Evolutionary conservation across 2,888 invertebrate species (phyloP).

Genomic region (Diarsia rubi): DNA sequence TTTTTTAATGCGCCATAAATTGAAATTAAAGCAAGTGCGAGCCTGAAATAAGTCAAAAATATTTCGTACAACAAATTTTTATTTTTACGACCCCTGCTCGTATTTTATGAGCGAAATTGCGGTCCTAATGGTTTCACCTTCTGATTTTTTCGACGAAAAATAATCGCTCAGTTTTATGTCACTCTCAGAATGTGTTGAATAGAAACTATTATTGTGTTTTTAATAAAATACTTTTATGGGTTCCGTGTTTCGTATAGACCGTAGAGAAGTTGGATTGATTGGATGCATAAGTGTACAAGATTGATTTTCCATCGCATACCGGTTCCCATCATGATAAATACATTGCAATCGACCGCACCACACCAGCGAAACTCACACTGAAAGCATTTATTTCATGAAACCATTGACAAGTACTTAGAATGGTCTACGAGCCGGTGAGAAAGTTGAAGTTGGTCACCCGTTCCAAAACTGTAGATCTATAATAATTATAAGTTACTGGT

Average conservation of each 20-base stretch:
- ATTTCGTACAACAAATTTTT: slow-evolving; percentile 55
- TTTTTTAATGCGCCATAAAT: slow-evolving; percentile 35
- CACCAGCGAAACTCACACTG: background rate
- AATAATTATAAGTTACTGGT: background rate
- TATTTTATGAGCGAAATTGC: slow-evolving; percentile 65
- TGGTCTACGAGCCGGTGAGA: background rate
- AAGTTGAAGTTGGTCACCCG: background rate
- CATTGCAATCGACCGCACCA: background rate
- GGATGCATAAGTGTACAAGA: background rate
- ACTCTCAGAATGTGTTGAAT: slow-evolving; percentile 48
- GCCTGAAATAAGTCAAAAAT: slow-evolving; percentile 52
- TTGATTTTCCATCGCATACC: background rate
- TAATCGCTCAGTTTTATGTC: slow-evolving; percentile 64
- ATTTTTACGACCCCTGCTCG: slow-evolving; percentile 63
- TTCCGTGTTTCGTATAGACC: slow-evolving; percentile 15
- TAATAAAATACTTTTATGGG: slow-evolving; percentile 53
- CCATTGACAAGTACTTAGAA: background rate
- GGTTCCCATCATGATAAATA: background rate
- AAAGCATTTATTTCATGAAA: background rate
- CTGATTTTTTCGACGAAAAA: slow-evolving; percentile 60
- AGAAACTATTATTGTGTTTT: slow-evolving; percentile 62
- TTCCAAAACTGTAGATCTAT: background rate
- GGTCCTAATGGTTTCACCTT: slow-evolving; percentile 68
- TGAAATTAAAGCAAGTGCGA: slow-evolving; percentile 33
- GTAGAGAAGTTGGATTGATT: background rate